Evolutionary conservation across 23 tunicate species (phyloP).

Genomic region (Halocynthia roretzi): DNA sequence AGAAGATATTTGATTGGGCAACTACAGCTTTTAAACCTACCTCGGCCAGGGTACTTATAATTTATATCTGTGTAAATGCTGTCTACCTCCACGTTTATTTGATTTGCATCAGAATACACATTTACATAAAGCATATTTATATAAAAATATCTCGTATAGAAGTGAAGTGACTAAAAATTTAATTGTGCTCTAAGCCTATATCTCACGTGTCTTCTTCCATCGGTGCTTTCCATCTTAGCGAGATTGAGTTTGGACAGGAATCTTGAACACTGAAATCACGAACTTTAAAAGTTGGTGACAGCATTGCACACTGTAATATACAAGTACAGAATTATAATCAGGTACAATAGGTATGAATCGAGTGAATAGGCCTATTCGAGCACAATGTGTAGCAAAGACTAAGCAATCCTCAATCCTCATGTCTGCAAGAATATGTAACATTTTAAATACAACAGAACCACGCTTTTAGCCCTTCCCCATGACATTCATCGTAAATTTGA

Average conservation of each 20-base stretch:
- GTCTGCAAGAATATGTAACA: neutral
- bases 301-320: constrained; percentile 88
- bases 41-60: no score
- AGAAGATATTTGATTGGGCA: neutral
- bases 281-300: constrained; percentile 97
- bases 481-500: neutral
- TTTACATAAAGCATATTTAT: no score
- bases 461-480: no score
- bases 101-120: no score
- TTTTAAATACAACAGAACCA: neutral
- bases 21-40: no score
- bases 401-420: neutral
- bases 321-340: neutral
- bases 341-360: neutral
- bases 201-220: constrained; percentile 40
- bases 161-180: neutral
- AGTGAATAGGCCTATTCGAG: neutral
- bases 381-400: neutral
- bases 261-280: constrained; percentile 93
- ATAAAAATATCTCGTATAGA: neutral
- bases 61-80: no score
- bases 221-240: constrained; percentile 70
- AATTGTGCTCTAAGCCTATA: neutral
- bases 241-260: constrained; percentile 71
- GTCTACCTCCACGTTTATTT: no score